These are phyloP conservation scores for Hydra vulgaris DNA, from an alignment of 30 jellyfish, hydroid and myxozoan species.

Conservation along the genomic window DNA sequence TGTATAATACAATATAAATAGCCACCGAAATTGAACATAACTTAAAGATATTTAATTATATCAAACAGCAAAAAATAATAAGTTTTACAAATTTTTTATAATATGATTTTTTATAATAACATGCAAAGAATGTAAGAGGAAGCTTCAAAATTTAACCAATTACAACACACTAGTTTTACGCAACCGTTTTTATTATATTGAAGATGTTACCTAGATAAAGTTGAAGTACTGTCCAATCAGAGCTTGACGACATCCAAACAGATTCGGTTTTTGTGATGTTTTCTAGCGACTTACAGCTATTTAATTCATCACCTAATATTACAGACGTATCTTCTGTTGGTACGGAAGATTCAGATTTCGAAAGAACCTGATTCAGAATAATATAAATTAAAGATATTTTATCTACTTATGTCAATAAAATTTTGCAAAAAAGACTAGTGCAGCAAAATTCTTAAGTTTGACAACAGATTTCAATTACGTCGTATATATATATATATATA, in stretches of 20 bases:
- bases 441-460: too few species aligned
- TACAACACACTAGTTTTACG: not conserved
- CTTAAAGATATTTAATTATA: not conserved
- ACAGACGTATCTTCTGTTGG: conserved; percentile 80
- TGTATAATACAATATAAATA: too few species aligned
- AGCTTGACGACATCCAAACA: conserved; percentile 92
- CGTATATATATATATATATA: too few species aligned
- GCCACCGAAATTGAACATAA: not conserved
- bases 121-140: too few species aligned
- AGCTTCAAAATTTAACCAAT: not conserved
- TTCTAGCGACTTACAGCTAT: conserved; percentile 92
- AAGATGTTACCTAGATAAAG: conserved; percentile 58
- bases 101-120: too few species aligned
- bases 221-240: conserved; percentile 93
- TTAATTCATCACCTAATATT: conserved; percentile 80
- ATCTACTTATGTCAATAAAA: not conserved
- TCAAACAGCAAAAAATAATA: not conserved
- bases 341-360: conserved; percentile 47
- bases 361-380: conserved; percentile 34
- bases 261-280: conserved; percentile 80
- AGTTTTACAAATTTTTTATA: too few species aligned
- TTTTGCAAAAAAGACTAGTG: too few species aligned
- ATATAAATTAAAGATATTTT: not conserved
- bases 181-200: not conserved
- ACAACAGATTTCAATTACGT: too few species aligned